Percentiles rank a stretch among this genome's conserved stretches.
These are phyloP conservation scores for Schizaphis graminum DNA, from an alignment of 2,888 invertebrate species.

Conservation along the genomic window DNA sequence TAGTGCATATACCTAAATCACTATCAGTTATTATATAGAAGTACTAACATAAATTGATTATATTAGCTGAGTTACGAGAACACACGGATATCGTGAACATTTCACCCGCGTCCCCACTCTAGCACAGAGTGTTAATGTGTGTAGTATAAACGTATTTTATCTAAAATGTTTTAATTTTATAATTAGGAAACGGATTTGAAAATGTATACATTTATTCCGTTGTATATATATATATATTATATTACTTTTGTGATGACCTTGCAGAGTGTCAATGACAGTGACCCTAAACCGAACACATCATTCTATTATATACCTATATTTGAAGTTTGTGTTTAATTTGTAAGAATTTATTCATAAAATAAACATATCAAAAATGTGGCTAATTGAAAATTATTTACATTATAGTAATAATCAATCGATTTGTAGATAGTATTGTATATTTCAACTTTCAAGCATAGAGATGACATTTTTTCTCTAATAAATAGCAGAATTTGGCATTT, in stretches of 20 bases:
- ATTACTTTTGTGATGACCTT: slow-evolving; percentile 8
- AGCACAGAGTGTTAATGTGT: neutral
- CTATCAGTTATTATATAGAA: neutral
- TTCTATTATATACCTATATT: neutral
- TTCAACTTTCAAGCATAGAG: neutral
- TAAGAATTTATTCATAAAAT: neutral
- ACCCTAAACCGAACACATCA: slow-evolving; percentile 16
- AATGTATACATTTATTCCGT: neutral
- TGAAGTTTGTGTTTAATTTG: neutral
- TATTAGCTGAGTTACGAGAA: neutral
- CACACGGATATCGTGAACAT: neutral
- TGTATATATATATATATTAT: neutral
- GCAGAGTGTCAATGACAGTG: slow-evolving; percentile 34
- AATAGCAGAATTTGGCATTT: neutral
- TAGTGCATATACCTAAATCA: neutral
- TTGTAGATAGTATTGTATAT: neutral
- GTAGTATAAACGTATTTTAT: neutral
- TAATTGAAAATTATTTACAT: neutral
- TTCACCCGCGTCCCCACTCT: neutral
- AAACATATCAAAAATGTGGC: neutral
- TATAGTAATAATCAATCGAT: neutral
- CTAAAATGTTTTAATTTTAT: neutral
- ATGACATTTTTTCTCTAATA: neutral
- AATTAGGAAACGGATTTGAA: neutral
- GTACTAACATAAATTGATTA: neutral